A percentile compares a stretch with the other conserved stretches of the same genome.
Evolutionary conservation across 2,113 vertebrate genomes (phyloP).

Genomic region (Hemibagrus wyckioides): DNA sequence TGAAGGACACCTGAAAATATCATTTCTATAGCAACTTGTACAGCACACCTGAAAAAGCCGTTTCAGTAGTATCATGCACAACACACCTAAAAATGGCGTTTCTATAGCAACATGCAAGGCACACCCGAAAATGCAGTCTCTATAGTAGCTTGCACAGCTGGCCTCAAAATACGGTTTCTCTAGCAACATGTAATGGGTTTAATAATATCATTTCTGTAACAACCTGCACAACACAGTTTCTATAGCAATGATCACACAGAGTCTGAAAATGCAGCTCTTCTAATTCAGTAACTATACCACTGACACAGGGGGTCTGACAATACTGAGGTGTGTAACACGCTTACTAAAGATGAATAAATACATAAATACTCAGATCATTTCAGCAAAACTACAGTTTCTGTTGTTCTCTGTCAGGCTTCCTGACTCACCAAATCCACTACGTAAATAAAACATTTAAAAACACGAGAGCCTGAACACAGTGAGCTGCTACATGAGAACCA

Average conservation of each 20-base stretch:
- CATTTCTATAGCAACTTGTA: not conserved
- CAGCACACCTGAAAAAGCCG: not conserved
- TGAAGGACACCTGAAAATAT: not conserved
- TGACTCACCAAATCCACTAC: not conserved
- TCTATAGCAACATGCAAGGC: not conserved
- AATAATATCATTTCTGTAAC: not conserved
- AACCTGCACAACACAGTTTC: not conserved
- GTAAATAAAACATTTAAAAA: not conserved
- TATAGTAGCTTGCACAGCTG: not conserved
- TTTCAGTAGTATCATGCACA: not conserved
- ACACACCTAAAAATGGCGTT: not conserved
- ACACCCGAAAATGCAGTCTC: not conserved
- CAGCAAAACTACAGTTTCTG: no score
- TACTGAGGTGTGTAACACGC: not conserved
- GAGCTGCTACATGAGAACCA: not conserved
- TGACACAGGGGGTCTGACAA: not conserved
- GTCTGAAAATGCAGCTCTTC: not conserved
- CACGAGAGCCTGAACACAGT: not conserved
- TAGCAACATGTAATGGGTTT: not conserved
- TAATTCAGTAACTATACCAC: not conserved
- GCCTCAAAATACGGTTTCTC: not conserved
- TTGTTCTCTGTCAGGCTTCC: not conserved
- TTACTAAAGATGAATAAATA: not conserved
- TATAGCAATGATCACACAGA: not conserved
- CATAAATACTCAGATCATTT: not conserved